Percentiles rank a stretch among this genome's conserved stretches.
phyloP scores from a whole-genome alignment of 1,140 invertebrate genomes.

The Nephotettix cincticeps region DNA sequence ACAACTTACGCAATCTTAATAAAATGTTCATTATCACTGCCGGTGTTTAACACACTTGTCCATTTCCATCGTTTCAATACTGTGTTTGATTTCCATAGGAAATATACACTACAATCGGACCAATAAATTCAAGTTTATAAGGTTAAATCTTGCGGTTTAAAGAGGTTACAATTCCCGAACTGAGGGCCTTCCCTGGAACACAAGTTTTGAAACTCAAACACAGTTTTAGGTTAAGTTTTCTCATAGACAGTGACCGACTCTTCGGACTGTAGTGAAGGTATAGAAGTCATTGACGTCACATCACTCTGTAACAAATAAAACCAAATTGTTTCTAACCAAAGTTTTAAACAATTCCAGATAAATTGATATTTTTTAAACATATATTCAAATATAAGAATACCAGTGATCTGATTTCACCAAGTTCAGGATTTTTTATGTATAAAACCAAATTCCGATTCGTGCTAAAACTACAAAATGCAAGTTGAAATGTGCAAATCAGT shows the following conservation, averaged over 20 bases:
- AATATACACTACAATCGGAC: background rate
- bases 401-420: too few relatives aligned
- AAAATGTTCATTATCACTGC: background rate
- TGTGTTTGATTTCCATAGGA: slow-evolving; percentile 20
- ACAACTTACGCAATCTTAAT: slow-evolving; percentile 4
- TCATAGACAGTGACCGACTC: slow-evolving; percentile 2
- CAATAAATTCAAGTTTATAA: background rate
- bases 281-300: too few relatives aligned
- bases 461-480: too few relatives aligned
- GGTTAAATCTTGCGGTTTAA: too few relatives aligned
- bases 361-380: too few relatives aligned
- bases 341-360: too few relatives aligned
- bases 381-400: too few relatives aligned
- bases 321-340: too few relatives aligned
- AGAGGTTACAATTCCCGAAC: slow-evolving; percentile 15
- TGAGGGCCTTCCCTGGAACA: background rate
- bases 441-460: too few relatives aligned
- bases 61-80: background rate
- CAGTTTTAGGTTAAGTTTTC: slow-evolving; percentile 6
- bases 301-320: slow-evolving; percentile 4
- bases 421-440: too few relatives aligned
- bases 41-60: background rate
- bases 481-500: too few relatives aligned
- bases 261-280: background rate
- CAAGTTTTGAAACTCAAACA: slow-evolving; percentile 7